Evolutionary conservation across 2,113 vertebrate genomes (phyloP).

Genomic region (Ochotona princeps): DNA sequence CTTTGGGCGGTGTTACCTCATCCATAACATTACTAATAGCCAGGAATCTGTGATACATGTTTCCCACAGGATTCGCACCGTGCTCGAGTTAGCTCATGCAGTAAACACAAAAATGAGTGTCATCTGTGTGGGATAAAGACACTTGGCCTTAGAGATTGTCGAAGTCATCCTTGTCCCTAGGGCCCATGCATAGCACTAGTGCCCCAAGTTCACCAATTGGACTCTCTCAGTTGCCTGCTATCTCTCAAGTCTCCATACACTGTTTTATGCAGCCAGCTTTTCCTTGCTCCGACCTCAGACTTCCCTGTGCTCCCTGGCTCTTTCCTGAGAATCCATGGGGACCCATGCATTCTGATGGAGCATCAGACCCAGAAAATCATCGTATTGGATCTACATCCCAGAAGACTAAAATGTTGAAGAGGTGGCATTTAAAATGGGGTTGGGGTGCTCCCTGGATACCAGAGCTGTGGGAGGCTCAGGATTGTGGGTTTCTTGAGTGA

Average conservation of each 20-base stretch:
- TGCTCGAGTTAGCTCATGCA: rapidly evolving
- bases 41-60: not conserved
- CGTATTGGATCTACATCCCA: not conserved
- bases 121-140: not conserved
- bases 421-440: not conserved
- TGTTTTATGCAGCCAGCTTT: not conserved
- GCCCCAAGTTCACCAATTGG: not conserved
- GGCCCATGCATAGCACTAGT: not conserved
- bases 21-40: not conserved
- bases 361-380: not conserved
- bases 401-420: not conserved
- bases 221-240: not conserved
- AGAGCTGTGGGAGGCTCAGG: not conserved
- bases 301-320: too few relatives aligned
- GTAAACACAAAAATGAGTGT: not conserved
- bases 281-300: not conserved
- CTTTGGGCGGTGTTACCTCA: not conserved
- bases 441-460: not conserved
- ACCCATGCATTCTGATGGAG: not conserved
- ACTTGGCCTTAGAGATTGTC: not conserved
- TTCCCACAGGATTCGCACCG: rapidly evolving
- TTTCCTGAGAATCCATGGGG: not conserved
- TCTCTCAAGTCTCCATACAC: not conserved
- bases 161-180: not conserved
- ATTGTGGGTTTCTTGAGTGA: rapidly evolving